Evolutionary conservation across 2,797 vertebrate species (phyloP).

Genomic region (Mallotus villosus): DNA sequence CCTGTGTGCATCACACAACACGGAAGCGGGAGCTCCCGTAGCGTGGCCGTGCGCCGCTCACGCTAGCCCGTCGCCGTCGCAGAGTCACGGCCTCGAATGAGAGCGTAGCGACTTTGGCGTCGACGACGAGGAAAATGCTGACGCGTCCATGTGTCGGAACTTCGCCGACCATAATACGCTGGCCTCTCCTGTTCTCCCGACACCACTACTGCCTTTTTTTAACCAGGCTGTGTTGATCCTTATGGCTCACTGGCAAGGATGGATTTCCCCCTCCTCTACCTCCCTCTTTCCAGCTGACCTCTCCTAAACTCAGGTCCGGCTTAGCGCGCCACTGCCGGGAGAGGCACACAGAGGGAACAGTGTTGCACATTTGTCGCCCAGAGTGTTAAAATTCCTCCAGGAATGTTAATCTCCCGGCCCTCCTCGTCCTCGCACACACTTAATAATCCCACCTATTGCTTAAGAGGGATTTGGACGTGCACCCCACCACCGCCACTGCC

Average conservation of each 20-base stretch:
- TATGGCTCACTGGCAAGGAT: constrained; percentile 44
- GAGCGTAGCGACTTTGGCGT: too few species aligned
- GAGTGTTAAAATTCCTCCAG: constrained; percentile 83
- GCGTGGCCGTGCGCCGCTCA: too few species aligned
- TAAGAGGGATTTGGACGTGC: constrained; percentile 59
- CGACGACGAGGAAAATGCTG: too few species aligned
- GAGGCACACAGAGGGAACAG: constrained; percentile 69
- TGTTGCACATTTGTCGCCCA: constrained; percentile 82
- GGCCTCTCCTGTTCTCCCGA: constrained; percentile 40
- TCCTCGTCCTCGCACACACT: constrained; percentile 57
- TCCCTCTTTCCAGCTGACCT: constrained; percentile 77
- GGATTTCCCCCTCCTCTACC: background rate
- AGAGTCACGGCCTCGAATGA: too few species aligned
- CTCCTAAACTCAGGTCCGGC: constrained; percentile 65
- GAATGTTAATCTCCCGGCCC: constrained; percentile 83
- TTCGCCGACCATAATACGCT: constrained; percentile 13
- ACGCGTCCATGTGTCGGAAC: too few species aligned
- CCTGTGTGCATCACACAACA: too few species aligned
- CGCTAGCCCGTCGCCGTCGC: too few species aligned
- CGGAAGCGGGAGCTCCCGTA: too few species aligned
- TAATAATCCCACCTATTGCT: constrained; percentile 71
- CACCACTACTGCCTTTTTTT: constrained; percentile 26
- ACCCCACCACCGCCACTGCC: background rate
- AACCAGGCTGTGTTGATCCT: constrained; percentile 35
- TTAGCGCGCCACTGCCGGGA: constrained; percentile 62